Base-by-base conservation (phyloP, 2,113 vertebrate genomes). In the Nestor notabilis region DNA sequence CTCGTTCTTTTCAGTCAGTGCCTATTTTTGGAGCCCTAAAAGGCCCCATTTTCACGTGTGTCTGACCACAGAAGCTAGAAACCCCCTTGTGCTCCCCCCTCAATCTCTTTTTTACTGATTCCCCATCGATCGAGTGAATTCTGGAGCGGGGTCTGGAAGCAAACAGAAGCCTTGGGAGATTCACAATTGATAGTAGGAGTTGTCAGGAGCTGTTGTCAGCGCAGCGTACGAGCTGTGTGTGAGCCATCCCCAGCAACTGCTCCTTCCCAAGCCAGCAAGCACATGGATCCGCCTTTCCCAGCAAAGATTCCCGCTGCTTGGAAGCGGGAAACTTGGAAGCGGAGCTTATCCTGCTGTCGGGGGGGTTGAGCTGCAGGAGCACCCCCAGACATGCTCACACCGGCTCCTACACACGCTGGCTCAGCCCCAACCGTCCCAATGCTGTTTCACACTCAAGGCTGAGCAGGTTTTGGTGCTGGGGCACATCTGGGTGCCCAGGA, bases 151-250 rank as follows among this genome's bases (percentile, higher is more conserved):
- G 35, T 78, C 88, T 80, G 1, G 11, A 33, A 85, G 88, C 52
- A n/a, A 63, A 74, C 58, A 31, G 5, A 58, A 70, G 58, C 3
- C 1, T 1, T 12, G 53, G 50, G 65, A 82, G 81, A 50, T 78
- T 80, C 90, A 89, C 94, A 92, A 24, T 3, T 56, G 86, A 53
- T 49, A 58, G 91, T 75, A 68, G 91, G 89, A 94, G 91, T 46
- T 89, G 93, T 91, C 83, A 91, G 28, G 94, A 93, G 91, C 94
- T 90, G 94, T 41, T 93, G 93, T 92, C 93, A 97, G 95, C 80
- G 39, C 53, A 70, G 91, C 6, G 6, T 16, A 37, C 78, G 68
- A 88, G 92, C 93, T 85, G 88, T 52, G 83, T 5, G 28, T 2
- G 28, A 92, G 83, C 92, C 86, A 72, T 66, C 71, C 39, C 58